Evolutionary conservation across 1,140 invertebrate genomes (phyloP), one percentile per base, ranked within the genome.

Genomic region (Bombus vancouverensis): DNA sequence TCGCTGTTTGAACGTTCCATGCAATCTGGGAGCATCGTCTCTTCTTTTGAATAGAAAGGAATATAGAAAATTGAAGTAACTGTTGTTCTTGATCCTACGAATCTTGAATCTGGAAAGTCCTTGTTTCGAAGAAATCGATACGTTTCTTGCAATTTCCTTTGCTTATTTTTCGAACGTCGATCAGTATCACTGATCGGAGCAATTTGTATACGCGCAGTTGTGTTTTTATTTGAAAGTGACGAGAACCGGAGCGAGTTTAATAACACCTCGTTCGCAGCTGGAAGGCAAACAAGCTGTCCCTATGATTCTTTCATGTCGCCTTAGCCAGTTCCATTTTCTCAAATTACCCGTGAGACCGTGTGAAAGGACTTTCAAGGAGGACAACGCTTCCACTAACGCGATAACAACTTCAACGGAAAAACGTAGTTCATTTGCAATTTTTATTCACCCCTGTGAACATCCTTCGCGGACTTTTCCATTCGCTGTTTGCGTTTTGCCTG

Each of bases 261-360:
- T 47, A 62, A 53, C n/a, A 53, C 57, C 6, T 53, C 32, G 72
- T 76, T 65, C 59, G 10, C 59, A 34, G 44, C 10, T 32, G 32
- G 39, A 53, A 47, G 44, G 59, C n/a, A 77, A 83, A 83, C 59
- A 53, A 76, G 42, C 34, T n/a, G 3, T 37, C 8, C 28, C 72
- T 28, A 83, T 83, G 81, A 66, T 83, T 77, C 65, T 83, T 83
- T 83, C 73, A 57, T 68, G 66, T 13, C 62, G 22, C 12, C 42
- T 62, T 37, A 34, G 15, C 18, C 42, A 8, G 10, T 57, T 42
- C 37, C 73, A 68, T 77, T 68, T 44, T n/a, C 62, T 57, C 62
- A 57, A 83, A 83, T 83, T 77, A 77, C 59, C 81, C 81, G 73
- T 22, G 73, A 83, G 73, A 83, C 62, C 44, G 28, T 25, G 22